These are phyloP conservation scores for Ooceraea biroi DNA, from an alignment of 1,140 invertebrate genomes.

Conservation along the genomic window DNA sequence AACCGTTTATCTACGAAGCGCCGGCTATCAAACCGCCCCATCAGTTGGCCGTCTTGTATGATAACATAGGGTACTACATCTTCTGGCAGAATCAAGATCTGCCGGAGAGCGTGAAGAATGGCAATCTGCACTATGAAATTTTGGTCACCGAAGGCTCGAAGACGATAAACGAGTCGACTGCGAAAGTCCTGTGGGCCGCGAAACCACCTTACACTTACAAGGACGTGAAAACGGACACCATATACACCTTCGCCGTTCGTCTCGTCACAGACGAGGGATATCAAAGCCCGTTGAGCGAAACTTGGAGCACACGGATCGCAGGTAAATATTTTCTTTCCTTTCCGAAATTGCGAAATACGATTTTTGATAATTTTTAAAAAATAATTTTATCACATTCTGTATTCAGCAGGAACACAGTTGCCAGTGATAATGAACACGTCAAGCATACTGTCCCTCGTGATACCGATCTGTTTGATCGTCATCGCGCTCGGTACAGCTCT, in stretches of 20 bases:
- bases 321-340: slow-evolving; percentile 74
- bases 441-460: slow-evolving; percentile 81
- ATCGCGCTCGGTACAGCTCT: slow-evolving; percentile 88
- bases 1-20: slow-evolving; percentile 86
- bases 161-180: slow-evolving; percentile 86
- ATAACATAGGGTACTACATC: slow-evolving; percentile 87
- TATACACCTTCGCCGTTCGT: slow-evolving; percentile 89
- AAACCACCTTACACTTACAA: slow-evolving; percentile 86
- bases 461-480: slow-evolving; percentile 87
- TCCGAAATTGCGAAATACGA: neutral
- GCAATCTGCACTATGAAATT: slow-evolving; percentile 89
- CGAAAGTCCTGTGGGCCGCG: slow-evolving; percentile 83
- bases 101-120: slow-evolving; percentile 69
- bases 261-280: slow-evolving; percentile 89
- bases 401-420: slow-evolving; percentile 64
- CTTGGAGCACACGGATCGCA: slow-evolving; percentile 85
- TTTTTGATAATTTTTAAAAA: neutral
- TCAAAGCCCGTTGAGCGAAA: slow-evolving; percentile 89
- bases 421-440: slow-evolving; percentile 80
- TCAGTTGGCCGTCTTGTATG: slow-evolving; percentile 87
- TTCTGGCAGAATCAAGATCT: slow-evolving; percentile 87
- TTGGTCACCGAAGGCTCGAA: slow-evolving; percentile 87
- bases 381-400: too few relatives aligned
- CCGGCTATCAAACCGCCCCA: slow-evolving; percentile 89
- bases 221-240: slow-evolving; percentile 84